phyloP scores from a whole-genome alignment of 1,140 invertebrate genomes.

The Nasonia giraulti region DNA sequence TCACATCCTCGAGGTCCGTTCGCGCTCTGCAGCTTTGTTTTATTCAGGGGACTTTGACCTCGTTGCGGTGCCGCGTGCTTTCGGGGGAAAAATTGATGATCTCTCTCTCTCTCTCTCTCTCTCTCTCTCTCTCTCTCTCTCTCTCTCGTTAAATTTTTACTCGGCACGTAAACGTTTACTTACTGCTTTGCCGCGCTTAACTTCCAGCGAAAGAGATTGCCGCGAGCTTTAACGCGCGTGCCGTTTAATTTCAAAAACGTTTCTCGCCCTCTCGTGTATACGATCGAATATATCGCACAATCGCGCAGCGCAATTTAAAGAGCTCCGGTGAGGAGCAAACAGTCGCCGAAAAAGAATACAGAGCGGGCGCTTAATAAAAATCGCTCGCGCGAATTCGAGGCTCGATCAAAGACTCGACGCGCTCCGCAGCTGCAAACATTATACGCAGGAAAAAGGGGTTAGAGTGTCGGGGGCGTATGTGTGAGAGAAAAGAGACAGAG shows the following conservation, averaged over 20 bases:
- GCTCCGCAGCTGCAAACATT: neutral
- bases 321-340: no score
- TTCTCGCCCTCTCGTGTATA: neutral
- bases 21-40: neutral
- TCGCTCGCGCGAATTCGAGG: neutral
- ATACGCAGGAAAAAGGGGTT: neutral
- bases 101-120: neutral
- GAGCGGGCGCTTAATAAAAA: neutral
- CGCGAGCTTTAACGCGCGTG: neutral
- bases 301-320: no score
- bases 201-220: neutral
- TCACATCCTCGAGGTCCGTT: no score
- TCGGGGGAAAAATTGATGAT: neutral
- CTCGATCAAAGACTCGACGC: neutral
- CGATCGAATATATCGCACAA: neutral
- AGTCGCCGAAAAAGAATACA: no score
- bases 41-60: neutral
- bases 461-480: neutral
- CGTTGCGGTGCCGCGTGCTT: neutral
- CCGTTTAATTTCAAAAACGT: neutral
- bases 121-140: no score
- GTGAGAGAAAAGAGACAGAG: conserved; percentile 5
- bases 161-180: neutral
- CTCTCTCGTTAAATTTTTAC: neutral
- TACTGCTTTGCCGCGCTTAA: neutral